These are phyloP conservation scores for Corythaixoides concolor DNA, from an alignment of 2,113 vertebrate species.

Conservation along the genomic window DNA sequence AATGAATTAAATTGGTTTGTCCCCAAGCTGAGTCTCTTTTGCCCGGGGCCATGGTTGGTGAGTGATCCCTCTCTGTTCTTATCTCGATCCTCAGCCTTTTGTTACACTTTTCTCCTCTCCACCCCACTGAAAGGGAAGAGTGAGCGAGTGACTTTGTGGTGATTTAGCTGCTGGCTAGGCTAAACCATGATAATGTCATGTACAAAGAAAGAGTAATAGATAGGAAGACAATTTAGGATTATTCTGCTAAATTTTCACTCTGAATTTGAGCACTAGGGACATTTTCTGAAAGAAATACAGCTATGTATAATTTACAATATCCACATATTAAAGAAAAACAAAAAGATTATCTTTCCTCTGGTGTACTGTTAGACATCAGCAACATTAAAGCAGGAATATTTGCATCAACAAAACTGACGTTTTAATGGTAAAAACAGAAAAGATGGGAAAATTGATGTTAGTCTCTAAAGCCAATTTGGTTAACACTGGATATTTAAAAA, in stretches of 20 bases:
- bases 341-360: not conserved
- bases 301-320: not conserved
- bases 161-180: too few relatives aligned
- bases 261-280: not conserved
- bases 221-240: not conserved
- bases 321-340: not conserved
- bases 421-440: not conserved
- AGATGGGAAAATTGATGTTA: not conserved
- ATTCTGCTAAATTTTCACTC: not conserved
- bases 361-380: not conserved
- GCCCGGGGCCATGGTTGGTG: too few relatives aligned
- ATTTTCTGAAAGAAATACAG: not conserved
- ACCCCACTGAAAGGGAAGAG: too few relatives aligned
- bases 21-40: too few relatives aligned
- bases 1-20: too few relatives aligned
- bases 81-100: too few relatives aligned
- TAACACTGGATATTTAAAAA: not conserved
- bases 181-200: not conserved
- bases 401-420: not conserved
- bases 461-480: not conserved
- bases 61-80: too few relatives aligned
- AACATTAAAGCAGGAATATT: not conserved
- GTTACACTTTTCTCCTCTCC: too few relatives aligned
- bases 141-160: too few relatives aligned
- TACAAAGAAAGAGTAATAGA: not conserved